Evolutionary conservation across 2,797 vertebrate genomes (phyloP), one percentile per base, ranked within the genome.

Genomic region (Betta splendens): DNA sequence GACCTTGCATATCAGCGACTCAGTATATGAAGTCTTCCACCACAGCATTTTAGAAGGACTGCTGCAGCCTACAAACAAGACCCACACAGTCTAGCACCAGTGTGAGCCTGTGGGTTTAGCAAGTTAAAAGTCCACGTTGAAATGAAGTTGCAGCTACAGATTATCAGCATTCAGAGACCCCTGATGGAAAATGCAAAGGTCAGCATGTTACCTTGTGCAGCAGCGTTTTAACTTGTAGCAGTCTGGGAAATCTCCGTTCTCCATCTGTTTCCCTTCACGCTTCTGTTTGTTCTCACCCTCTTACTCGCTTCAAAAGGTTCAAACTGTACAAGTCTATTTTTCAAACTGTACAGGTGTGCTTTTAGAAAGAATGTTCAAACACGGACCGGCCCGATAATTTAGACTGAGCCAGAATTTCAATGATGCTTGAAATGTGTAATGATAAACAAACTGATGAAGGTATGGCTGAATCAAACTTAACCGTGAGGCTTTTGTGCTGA

Each of bases 111-210:
- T 11, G 9, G 9, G 9, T 31, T 3, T 31, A 31, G 9, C 29
- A 31, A 31, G 12, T 18, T 47, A 47, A n/a, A n/a, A 0, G 22
- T 23, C 31, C 5, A 29, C 18, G 18, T 29, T 53, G 5, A 11
- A 18, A 15, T 3, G 11, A 0, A 12, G 20, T 23, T 54, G 18
- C 13, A 8, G 15, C 36, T 0, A 13, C 10, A 21, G 10, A 12
- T 29, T 21, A 28, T 45, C 9, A 9, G 5, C 26, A 4, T 31
- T 16, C 35, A 31, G 9, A 32, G 20, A 16, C 5, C 11, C 16
- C 15, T 12, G 16, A 33, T 1, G 51, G 28, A 42, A 59, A 38
- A 39, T 29, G 18, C 31, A 31, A 51, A 58, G 26, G 16, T 37
- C 2, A 23, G 9, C 3, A 5, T 23, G 2, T 23, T 16, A 15